A percentile compares a stretch with the other conserved stretches of the same genome.
These are phyloP conservation scores for Aradus depressus DNA, from an alignment of 2,888 invertebrate genomes.

Conservation along the genomic window DNA sequence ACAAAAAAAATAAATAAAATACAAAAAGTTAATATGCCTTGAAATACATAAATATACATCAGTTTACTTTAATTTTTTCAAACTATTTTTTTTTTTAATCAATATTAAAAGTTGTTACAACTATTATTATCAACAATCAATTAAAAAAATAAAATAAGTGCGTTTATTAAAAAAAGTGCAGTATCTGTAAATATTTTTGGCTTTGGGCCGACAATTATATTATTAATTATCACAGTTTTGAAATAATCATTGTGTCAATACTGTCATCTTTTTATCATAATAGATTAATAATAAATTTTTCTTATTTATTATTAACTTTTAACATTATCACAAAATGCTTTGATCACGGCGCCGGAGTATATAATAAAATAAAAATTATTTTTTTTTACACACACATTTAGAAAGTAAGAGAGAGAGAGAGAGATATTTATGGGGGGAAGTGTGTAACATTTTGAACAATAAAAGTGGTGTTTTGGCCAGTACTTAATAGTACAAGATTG, in stretches of 20 bases:
- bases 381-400: too few species aligned
- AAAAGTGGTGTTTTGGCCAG: too few species aligned
- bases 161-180: conserved; percentile 21
- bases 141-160: conserved; percentile 21
- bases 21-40: too few species aligned
- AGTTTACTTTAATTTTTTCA: too few species aligned
- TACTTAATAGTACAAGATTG: not conserved
- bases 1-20: too few species aligned
- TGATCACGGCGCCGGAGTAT: conserved; percentile 11
- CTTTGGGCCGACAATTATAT: conserved; percentile 8
- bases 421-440: too few species aligned
- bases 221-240: conserved; percentile 25
- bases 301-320: conserved; percentile 21
- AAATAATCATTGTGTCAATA: too few species aligned
- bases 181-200: conserved; percentile 9
- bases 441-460: too few species aligned
- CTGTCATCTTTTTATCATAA: not conserved
- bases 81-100: too few species aligned
- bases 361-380: conserved; percentile 5
- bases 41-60: too few species aligned
- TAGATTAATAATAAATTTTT: conserved; percentile 26
- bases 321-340: conserved; percentile 22
- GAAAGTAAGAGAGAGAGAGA: too few species aligned
- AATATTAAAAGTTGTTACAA: too few species aligned
- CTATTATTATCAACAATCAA: not conserved